phyloP scores from a whole-genome alignment of 2,797 vertebrate species.

The Gallinago stenura region DNA sequence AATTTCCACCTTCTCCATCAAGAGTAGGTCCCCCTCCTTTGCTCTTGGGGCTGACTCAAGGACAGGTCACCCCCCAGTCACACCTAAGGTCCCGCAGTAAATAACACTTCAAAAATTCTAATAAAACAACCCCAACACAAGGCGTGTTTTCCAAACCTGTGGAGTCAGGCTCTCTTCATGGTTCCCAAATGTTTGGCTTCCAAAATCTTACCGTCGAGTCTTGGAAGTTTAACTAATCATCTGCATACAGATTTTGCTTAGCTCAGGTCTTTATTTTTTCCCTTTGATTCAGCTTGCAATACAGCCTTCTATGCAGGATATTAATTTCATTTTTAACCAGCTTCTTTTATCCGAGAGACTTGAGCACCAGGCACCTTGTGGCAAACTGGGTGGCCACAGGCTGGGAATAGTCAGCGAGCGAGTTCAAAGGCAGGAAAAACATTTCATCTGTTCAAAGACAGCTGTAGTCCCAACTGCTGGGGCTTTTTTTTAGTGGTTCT shows the following conservation, averaged over 20 bases:
- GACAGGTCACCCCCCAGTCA: not conserved
- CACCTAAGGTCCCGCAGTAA: not conserved
- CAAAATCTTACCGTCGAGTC: not conserved
- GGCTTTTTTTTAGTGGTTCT: not conserved
- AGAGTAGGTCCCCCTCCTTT: not conserved
- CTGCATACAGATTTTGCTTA: conserved; percentile 30
- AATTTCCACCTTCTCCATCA: not conserved
- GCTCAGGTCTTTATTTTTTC: conserved; percentile 46
- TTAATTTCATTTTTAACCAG: conserved; percentile 33
- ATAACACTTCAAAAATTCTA: not conserved
- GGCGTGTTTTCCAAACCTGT: not conserved
- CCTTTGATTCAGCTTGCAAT: conserved; percentile 29
- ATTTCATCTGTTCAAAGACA: conserved; percentile 36
- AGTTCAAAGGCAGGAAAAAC: conserved; percentile 35
- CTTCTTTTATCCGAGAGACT: conserved; percentile 37
- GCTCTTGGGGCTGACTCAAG: not conserved
- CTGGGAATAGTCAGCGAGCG: not conserved
- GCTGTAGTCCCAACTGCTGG: not conserved
- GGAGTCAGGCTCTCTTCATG: not conserved
- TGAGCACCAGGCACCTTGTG: not conserved
- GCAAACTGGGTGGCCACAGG: conserved; percentile 56
- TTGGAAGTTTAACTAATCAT: conserved; percentile 13
- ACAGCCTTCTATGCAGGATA: not conserved
- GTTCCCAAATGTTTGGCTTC: conserved; percentile 5
- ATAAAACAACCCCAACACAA: not conserved